Conservation (phyloP, 1,140 invertebrate species). For the Scaptomyza hsui region DNA sequence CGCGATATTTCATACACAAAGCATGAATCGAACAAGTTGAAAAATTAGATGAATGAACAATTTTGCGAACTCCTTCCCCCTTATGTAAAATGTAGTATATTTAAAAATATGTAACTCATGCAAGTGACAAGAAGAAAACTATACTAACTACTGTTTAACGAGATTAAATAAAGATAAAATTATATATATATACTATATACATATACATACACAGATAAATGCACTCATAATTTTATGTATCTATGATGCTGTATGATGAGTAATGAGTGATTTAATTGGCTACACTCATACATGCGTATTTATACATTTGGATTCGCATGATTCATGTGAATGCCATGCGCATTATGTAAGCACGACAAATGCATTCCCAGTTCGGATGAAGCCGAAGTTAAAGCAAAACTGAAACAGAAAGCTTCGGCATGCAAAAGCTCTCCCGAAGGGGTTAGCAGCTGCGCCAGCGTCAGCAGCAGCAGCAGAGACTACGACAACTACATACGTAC, state of each 20-base stretch:
- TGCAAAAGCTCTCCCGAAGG: constrained; percentile 30
- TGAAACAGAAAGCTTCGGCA: constrained; percentile 46
- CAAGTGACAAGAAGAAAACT: constrained; percentile 25
- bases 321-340: constrained; percentile 23
- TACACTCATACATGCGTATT: constrained; percentile 1
- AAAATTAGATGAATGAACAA: constrained; percentile 22
- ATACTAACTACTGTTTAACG: constrained; percentile 62
- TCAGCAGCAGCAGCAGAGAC: neutral
- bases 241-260: constrained; percentile 1
- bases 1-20: constrained; percentile 3
- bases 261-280: constrained; percentile 26
- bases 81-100: constrained; percentile 16
- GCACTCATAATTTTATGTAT: neutral
- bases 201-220: neutral
- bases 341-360: constrained; percentile 15
- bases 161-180: constrained; percentile 75
- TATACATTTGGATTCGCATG: constrained; percentile 20
- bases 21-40: constrained; percentile 21
- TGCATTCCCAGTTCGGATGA: constrained; percentile 9
- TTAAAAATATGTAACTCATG: constrained; percentile 11
- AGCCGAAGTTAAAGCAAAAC: constrained; percentile 41
- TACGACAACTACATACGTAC: neutral
- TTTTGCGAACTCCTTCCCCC: neutral
- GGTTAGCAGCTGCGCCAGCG: neutral
- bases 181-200: constrained; percentile 38